Percentiles rank a stretch among this genome's conserved stretches.
phyloP scores from a whole-genome alignment of 2,113 vertebrate genomes.

The Sceloporus tristichus region DNA sequence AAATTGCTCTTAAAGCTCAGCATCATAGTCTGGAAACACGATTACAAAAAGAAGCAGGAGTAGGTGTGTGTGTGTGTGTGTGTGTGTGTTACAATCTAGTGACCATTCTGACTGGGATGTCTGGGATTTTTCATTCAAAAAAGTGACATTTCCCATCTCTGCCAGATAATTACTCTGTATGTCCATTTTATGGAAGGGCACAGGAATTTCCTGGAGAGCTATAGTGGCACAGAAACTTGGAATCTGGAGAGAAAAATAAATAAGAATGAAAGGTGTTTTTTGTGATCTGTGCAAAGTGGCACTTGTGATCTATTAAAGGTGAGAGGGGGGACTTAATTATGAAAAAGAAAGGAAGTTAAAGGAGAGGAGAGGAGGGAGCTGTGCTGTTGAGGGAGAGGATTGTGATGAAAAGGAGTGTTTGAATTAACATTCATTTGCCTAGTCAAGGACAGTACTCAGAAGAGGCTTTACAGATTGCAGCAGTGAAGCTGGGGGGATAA shows the following conservation, averaged over 20 bases:
- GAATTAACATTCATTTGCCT: not conserved
- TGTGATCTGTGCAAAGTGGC: not conserved
- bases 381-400: not conserved
- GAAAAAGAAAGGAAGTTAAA: not conserved
- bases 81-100: too few species aligned
- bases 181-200: not conserved
- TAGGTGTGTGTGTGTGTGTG: too few species aligned
- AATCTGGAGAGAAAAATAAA: not conserved
- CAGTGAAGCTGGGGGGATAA: not conserved
- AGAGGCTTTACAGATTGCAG: not conserved
- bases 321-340: not conserved
- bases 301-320: not conserved
- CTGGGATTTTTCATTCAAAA: not conserved
- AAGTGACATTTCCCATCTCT: not conserved
- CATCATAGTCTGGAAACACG: too few species aligned
- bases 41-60: too few species aligned
- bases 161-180: not conserved
- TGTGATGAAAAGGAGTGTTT: not conserved
- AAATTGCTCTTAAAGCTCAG: too few species aligned
- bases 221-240: not conserved
- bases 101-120: not conserved
- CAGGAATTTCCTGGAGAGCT: not conserved
- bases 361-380: not conserved
- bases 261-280: not conserved
- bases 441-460: not conserved